phyloP scores from a whole-genome alignment of 2,797 vertebrate genomes.

The Molossus molossus region DNA sequence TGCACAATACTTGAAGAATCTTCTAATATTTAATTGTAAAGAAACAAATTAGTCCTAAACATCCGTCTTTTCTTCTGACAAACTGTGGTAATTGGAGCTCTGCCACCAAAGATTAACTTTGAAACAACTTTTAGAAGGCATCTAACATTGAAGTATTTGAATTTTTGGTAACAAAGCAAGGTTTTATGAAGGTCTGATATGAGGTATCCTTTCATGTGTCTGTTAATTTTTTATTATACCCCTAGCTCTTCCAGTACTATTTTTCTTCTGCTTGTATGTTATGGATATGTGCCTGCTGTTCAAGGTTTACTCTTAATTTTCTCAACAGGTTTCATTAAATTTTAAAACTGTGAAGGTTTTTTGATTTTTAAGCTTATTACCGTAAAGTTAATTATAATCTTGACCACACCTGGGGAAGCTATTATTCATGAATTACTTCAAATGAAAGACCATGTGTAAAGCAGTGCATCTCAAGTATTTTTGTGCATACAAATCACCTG shows the following conservation, averaged over 20 bases:
- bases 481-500: slow-evolving; percentile 64
- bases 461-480: slow-evolving; percentile 66
- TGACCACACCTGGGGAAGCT: slow-evolving; percentile 69
- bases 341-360: slow-evolving; percentile 63
- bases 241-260: slow-evolving; percentile 1
- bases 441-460: slow-evolving; percentile 62
- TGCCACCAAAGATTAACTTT: slow-evolving; percentile 34
- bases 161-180: slow-evolving; percentile 54
- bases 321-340: slow-evolving; percentile 69
- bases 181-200: slow-evolving; percentile 35
- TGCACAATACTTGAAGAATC: slow-evolving; percentile 42
- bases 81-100: slow-evolving; percentile 36
- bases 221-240: neutral
- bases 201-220: slow-evolving; percentile 47
- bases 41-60: slow-evolving; percentile 54
- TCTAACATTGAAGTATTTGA: slow-evolving; percentile 41
- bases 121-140: slow-evolving; percentile 61
- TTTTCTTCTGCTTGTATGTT: slow-evolving; percentile 31
- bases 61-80: slow-evolving; percentile 29
- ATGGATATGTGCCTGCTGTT: slow-evolving; percentile 29
- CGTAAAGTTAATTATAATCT: slow-evolving; percentile 56
- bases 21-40: slow-evolving; percentile 33
- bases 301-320: slow-evolving; percentile 72
- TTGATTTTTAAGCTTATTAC: slow-evolving; percentile 68
- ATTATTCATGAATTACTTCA: slow-evolving; percentile 62